Conservation (phyloP, 2,113 vertebrate genomes). For the Tautogolabrus adspersus region DNA sequence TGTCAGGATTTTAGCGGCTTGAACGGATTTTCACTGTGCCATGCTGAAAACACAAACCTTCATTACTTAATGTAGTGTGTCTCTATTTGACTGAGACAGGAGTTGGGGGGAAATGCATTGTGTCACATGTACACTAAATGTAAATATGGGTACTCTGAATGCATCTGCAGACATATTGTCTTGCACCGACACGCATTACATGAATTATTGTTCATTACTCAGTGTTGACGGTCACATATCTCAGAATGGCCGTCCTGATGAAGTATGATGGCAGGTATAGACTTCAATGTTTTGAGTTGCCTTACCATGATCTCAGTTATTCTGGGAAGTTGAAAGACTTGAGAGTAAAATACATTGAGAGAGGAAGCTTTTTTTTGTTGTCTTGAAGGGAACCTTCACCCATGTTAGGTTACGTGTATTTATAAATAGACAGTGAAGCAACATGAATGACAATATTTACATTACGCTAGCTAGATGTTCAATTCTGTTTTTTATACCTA, state of each 20-base stretch:
- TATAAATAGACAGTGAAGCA: not conserved
- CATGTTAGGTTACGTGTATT: slow-evolving; percentile 8
- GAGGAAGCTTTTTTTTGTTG: not conserved
- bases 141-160: too few species aligned
- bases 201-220: slow-evolving; percentile 14
- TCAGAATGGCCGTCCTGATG: not conserved
- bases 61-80: slow-evolving; percentile 43
- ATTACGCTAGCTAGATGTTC: not conserved
- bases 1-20: slow-evolving; percentile 12
- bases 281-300: slow-evolving; percentile 67
- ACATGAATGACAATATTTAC: not conserved
- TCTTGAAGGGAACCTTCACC: slow-evolving; percentile 19
- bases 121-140: not conserved
- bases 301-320: slow-evolving; percentile 69
- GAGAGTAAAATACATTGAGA: slow-evolving; percentile 26
- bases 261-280: slow-evolving; percentile 22
- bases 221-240: not conserved
- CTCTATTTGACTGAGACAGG: not conserved
- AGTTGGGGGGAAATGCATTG: not conserved
- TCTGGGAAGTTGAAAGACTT: slow-evolving; percentile 55
- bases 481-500: slow-evolving; percentile 59
- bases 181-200: not conserved
- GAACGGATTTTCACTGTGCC: slow-evolving; percentile 61
- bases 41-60: slow-evolving; percentile 51
- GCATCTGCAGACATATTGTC: not conserved